These are phyloP conservation scores for Ispidina picta DNA, from an alignment of 2,797 vertebrate genomes.

Conservation along the genomic window DNA sequence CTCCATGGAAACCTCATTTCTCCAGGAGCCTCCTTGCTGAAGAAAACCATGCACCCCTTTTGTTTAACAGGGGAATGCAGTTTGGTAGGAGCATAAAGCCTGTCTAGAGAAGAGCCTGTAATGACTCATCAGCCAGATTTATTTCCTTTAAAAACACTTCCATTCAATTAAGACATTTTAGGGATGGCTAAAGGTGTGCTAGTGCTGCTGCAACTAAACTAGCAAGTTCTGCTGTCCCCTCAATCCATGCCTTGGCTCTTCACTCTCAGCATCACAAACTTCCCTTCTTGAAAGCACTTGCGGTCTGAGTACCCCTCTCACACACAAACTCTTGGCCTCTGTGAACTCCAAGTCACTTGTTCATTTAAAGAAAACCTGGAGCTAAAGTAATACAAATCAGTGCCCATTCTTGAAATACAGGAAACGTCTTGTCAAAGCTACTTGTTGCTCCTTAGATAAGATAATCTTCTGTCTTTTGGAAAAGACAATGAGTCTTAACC, in stretches of 20 bases:
- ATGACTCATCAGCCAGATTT: background rate
- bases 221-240: background rate
- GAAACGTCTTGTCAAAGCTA: background rate
- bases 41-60: background rate
- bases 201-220: background rate
- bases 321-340: too few relatives aligned
- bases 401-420: background rate
- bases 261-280: background rate
- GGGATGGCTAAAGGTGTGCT: background rate
- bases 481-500: background rate
- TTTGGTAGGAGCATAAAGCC: background rate
- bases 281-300: background rate
- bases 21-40: background rate
- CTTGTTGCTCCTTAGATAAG: background rate
- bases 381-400: background rate
- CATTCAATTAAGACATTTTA: background rate
- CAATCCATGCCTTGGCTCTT: background rate
- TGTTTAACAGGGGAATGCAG: background rate
- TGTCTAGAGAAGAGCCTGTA: background rate
- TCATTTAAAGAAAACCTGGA: background rate
- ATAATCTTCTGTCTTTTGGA: background rate
- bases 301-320: background rate
- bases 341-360: background rate
- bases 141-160: background rate
- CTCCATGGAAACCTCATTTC: conserved; percentile 55